These are phyloP conservation scores for Drosophila pruinosa DNA, from an alignment of 1,140 invertebrate species.

Conservation along the genomic window DNA sequence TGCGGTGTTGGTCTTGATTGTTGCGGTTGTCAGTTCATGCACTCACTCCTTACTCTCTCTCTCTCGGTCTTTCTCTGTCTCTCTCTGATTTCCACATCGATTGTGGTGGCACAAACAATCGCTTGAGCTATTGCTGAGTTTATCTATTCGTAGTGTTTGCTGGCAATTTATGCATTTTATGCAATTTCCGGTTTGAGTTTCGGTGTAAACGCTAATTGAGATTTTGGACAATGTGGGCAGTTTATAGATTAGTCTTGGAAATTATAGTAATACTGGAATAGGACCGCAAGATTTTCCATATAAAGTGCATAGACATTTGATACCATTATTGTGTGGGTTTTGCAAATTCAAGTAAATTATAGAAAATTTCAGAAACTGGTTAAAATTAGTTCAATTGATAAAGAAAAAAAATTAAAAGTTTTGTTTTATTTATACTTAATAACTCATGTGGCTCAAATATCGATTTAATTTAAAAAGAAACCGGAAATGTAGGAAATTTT, in stretches of 20 bases:
- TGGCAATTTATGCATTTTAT: slow-evolving; percentile 40
- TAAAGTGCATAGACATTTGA: too few species aligned
- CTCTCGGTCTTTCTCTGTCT: not conserved
- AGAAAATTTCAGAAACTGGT: too few species aligned
- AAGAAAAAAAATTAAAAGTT: too few species aligned
- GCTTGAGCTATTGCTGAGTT: not conserved
- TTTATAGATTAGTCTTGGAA: slow-evolving; percentile 6
- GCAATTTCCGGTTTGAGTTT: slow-evolving; percentile 57
- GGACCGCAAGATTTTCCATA: too few species aligned
- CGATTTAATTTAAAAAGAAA: too few species aligned
- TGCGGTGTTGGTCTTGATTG: slow-evolving; percentile 32
- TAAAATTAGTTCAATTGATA: too few species aligned
- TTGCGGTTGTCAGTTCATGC: slow-evolving; percentile 24
- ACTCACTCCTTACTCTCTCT: not conserved
- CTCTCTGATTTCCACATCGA: slow-evolving; percentile 1
- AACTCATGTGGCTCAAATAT: too few species aligned
- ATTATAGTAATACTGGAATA: slow-evolving; percentile 7
- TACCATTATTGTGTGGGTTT: too few species aligned
- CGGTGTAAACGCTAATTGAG: slow-evolving; percentile 45
- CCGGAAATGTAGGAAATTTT: too few species aligned
- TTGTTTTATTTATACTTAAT: too few species aligned
- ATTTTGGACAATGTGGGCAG: slow-evolving; percentile 15
- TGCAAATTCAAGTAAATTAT: too few species aligned
- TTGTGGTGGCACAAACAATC: slow-evolving; percentile 4
- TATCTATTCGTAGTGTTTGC: slow-evolving; percentile 5